Percentiles rank a stretch among this genome's conserved stretches.
These are phyloP conservation scores for Sebastolobus alascanus DNA, from an alignment of 2,797 vertebrate genomes.

Conservation along the genomic window DNA sequence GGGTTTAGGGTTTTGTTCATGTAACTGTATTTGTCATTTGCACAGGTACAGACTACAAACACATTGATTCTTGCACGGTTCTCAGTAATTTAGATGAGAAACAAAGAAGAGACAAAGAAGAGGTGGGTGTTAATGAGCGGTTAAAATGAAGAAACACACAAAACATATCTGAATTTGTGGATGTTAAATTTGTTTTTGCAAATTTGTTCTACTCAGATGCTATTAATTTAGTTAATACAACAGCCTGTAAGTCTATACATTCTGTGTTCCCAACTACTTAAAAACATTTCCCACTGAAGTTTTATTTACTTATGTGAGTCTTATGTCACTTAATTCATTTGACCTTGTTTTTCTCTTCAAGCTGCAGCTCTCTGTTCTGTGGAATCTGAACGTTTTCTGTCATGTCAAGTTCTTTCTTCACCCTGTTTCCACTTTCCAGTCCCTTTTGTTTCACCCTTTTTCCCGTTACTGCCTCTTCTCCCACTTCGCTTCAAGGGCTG, in stretches of 20 bases:
- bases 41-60: not conserved
- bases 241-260: not conserved
- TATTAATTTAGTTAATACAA: not conserved
- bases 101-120: not conserved
- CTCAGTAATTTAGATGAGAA: not conserved
- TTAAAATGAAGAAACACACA: not conserved
- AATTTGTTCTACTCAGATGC: not conserved
- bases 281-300: not conserved
- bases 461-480: not conserved
- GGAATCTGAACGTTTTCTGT: not conserved
- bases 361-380: not conserved
- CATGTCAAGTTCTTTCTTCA: not conserved
- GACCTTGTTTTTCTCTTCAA: not conserved
- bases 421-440: not conserved
- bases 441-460: not conserved
- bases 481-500: not conserved
- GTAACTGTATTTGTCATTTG: not conserved
- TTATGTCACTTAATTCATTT: no score
- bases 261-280: no score
- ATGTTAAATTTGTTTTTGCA: not conserved
- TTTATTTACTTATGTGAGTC: not conserved
- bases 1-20: not conserved
- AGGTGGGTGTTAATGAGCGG: not conserved
- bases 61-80: not conserved
- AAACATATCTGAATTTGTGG: not conserved